Evolutionary conservation across 1,140 invertebrate genomes (phyloP).

Genomic region (Bombus ignitus): DNA sequence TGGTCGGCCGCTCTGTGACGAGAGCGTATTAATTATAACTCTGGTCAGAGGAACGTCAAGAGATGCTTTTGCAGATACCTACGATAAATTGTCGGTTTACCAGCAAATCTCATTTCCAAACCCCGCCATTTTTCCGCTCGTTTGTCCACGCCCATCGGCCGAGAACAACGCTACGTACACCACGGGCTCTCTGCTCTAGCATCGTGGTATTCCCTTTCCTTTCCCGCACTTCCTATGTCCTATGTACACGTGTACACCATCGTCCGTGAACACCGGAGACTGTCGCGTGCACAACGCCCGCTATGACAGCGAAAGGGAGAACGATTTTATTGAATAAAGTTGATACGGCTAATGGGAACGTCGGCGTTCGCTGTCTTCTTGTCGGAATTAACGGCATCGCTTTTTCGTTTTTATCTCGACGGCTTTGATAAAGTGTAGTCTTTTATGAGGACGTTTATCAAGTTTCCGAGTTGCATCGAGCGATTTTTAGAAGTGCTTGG

Average conservation of each 20-base stretch:
- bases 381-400: slow-evolving; percentile 31
- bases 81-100: slow-evolving; percentile 83
- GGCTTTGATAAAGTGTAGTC: background rate
- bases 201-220: slow-evolving; percentile 58
- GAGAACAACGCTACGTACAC: slow-evolving; percentile 49
- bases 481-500: background rate
- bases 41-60: slow-evolving; percentile 81
- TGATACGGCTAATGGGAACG: slow-evolving; percentile 64
- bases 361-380: slow-evolving; percentile 56
- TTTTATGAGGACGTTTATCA: background rate
- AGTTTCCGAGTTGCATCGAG: background rate
- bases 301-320: slow-evolving; percentile 65
- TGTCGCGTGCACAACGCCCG: slow-evolving; percentile 60
- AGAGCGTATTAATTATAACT: slow-evolving; percentile 83
- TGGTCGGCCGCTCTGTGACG: slow-evolving; percentile 78
- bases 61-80: slow-evolving; percentile 80
- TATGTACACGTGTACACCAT: slow-evolving; percentile 39
- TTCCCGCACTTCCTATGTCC: slow-evolving; percentile 36
- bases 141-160: slow-evolving; percentile 72
- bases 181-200: slow-evolving; percentile 26
- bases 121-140: slow-evolving; percentile 77
- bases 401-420: slow-evolving; percentile 2
- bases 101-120: slow-evolving; percentile 83
- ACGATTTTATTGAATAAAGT: slow-evolving; percentile 67
- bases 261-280: slow-evolving; percentile 33